These are phyloP conservation scores for cattle (Bos taurus) DNA, from an alignment of 2,113 vertebrate genomes.

Conservation along the genomic window DNA sequence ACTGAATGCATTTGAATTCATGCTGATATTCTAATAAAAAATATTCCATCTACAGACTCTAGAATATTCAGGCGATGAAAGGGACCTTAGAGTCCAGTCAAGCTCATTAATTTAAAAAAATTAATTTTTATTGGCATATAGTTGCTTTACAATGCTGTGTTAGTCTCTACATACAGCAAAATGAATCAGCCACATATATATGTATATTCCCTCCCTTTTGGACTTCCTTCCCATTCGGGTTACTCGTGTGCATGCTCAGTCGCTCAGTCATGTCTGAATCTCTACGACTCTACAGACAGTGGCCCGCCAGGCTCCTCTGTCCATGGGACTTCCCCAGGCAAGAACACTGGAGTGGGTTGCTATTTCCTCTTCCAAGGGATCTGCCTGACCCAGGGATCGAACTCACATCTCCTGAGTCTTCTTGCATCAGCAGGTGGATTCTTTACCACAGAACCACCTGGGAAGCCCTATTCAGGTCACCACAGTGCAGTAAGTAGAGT, in stretches of 20 bases:
- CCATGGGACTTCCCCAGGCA: background rate
- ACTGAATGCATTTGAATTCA: background rate
- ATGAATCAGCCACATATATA: background rate
- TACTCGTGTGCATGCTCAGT: background rate
- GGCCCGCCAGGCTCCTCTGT: background rate
- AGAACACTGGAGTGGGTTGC: background rate
- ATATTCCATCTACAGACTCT: background rate
- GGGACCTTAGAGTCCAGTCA: background rate
- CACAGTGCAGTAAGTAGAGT: background rate
- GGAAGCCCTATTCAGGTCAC: background rate
- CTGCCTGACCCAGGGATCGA: background rate
- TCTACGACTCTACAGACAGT: rapidly evolving
- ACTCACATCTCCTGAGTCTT: background rate
- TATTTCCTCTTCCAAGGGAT: background rate
- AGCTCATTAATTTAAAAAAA: background rate
- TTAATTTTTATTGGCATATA: background rate
- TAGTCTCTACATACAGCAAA: background rate
- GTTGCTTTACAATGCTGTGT: background rate
- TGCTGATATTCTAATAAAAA: background rate
- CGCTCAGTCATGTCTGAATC: background rate
- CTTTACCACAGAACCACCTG: background rate
- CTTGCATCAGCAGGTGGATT: background rate
- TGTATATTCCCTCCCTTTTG: background rate
- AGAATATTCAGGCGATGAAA: background rate
- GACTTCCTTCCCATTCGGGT: background rate